These are phyloP conservation scores for Manacus vitellinus DNA, from an alignment of 2,113 vertebrate species.

Conservation along the genomic window DNA sequence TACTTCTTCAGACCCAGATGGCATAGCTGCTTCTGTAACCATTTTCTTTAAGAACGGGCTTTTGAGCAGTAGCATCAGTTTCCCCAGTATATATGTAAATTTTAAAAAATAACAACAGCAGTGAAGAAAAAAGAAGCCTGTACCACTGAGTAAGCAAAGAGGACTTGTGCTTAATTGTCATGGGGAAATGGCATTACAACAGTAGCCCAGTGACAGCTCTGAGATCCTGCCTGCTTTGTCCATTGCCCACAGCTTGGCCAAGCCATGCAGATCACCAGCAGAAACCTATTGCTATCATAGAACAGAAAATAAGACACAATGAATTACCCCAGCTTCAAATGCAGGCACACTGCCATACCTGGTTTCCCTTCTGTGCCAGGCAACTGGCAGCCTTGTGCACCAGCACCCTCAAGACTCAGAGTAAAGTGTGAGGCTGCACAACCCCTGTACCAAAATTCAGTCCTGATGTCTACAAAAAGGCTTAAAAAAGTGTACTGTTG, in stretches of 20 bases:
- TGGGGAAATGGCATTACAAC: rapidly evolving
- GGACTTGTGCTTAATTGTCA: background rate
- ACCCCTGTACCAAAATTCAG: background rate
- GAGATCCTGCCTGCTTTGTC: background rate
- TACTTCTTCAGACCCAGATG: background rate
- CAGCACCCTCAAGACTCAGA: background rate
- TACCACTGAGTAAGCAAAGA: background rate
- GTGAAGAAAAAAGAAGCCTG: background rate
- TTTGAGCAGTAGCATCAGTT: background rate
- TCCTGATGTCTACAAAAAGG: background rate
- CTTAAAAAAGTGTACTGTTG: background rate
- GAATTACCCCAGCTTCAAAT: background rate
- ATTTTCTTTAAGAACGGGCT: background rate
- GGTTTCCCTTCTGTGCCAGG: background rate
- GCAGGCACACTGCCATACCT: rapidly evolving
- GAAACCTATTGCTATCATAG: rapidly evolving
- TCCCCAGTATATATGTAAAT: background rate
- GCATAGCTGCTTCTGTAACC: background rate
- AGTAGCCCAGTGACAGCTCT: background rate
- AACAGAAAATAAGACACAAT: background rate
- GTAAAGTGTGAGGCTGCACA: background rate
- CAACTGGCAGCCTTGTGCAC: rapidly evolving
- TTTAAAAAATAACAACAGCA: background rate
- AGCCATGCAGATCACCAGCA: background rate
- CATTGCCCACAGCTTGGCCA: background rate